phyloP scores from a whole-genome alignment of 2,888 invertebrate species.

The Gasteruption jaculator region DNA sequence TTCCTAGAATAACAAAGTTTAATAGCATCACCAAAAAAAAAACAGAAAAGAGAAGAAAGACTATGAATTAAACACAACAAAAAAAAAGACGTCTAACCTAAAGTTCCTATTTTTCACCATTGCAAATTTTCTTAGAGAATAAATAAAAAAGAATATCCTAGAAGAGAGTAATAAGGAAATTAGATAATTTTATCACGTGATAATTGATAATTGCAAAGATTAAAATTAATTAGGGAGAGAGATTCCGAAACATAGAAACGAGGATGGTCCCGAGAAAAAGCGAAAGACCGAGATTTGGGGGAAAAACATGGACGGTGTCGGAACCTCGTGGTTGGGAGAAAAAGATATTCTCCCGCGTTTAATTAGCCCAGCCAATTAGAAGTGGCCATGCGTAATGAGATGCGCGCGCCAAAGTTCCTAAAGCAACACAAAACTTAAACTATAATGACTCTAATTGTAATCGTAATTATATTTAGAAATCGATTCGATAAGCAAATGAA shows the following conservation, averaged over 20 bases:
- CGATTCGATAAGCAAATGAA: background rate
- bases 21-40: no score
- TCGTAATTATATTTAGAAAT: background rate
- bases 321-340: conserved; percentile 41
- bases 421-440: conserved; percentile 27
- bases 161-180: no score
- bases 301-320: conserved; percentile 23
- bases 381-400: conserved; percentile 47
- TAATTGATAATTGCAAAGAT: no score
- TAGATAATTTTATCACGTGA: no score
- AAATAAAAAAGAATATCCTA: no score
- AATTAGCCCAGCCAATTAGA: conserved; percentile 51
- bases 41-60: conserved; percentile 14
- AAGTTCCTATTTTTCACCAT: conserved; percentile 51
- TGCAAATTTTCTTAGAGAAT: no score
- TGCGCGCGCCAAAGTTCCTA: conserved; percentile 52
- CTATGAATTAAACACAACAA: no score
- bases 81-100: no score
- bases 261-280: conserved; percentile 2
- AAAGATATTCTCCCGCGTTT: conserved; percentile 40
- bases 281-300: conserved; percentile 9
- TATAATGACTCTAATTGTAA: conserved; percentile 1
- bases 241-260: conserved; percentile 1
- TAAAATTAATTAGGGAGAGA: no score
- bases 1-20: no score